Evolutionary conservation across 2,888 invertebrate species (phyloP), one percentile per base, ranked within the genome.

Genomic region (Rhagophthalmus giganteus): DNA sequence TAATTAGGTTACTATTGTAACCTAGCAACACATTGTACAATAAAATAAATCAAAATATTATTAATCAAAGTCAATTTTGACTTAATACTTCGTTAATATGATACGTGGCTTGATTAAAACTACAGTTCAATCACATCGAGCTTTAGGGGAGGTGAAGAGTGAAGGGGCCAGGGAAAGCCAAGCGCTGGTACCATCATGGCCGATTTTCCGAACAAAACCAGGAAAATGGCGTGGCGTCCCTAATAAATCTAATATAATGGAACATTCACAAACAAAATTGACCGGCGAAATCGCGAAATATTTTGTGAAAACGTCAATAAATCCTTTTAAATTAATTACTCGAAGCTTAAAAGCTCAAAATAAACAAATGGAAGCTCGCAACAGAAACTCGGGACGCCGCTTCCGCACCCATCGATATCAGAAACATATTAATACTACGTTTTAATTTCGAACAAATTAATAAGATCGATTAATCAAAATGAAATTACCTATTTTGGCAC

Each of bases 401-500:
- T 30, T 30, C 32, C 50, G 38, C 50, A 39, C 50, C 50, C 50
- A 44, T 38, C 9, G 13, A 42, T 27, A 16, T 14, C 11, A 14
- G 4, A 2, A 12, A 32, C 9, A 7, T 27, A 34, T 15, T 16
- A 10, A 34, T 12, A 3, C 9, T 24, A 11, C 9, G 16, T 16
- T 6, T 16, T 11, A 34, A 16, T 24, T 16, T n/a, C 11, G 5
- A 9, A 16, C 7, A 34, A 5, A n/a, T 9, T 3, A 8, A 20
- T 2, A 15, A 16, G 2, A 24, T 2, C 9, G 10, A 15, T 6
- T n/a, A 5, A 20, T 16, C 5, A 42, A 33, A 48, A 30, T 24
- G 58, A 64, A 65, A 58, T 73, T 74, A 75, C 74, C 74, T 74
- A 70, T 73, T 74, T 75, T 75, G 74, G 75, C 74, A 74, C 74